A percentile compares a stretch with the other conserved stretches of the same genome.
phyloP scores from a whole-genome alignment of 2,797 vertebrate genomes.

The Neomorphus geoffroyi region DNA sequence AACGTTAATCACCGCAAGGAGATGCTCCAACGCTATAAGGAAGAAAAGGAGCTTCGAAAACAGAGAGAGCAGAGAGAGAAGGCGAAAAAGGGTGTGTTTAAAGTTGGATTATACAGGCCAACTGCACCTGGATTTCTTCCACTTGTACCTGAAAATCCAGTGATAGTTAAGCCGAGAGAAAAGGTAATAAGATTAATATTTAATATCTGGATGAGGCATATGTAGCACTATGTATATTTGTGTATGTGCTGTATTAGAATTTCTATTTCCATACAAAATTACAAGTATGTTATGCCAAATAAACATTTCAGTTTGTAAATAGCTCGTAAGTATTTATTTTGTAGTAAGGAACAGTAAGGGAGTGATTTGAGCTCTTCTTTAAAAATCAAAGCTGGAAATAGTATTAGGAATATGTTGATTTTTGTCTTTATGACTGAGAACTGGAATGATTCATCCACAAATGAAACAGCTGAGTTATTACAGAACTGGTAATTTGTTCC shows the following conservation, averaged over 20 bases:
- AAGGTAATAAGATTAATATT: conserved; percentile 65
- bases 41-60: conserved; percentile 87
- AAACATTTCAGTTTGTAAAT: not conserved
- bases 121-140: conserved; percentile 67
- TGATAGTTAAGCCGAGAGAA: conserved; percentile 61
- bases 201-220: not conserved
- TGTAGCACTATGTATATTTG: no score
- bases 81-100: conserved; percentile 85
- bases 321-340: not conserved
- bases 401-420: not conserved
- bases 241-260: not conserved
- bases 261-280: not conserved
- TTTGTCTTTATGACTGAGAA: not conserved
- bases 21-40: conserved; percentile 90
- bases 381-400: not conserved
- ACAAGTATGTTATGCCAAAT: not conserved
- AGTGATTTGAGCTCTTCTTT: not conserved
- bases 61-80: conserved; percentile 86
- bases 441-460: not conserved
- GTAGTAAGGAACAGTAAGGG: not conserved
- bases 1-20: conserved; percentile 74
- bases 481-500: not conserved
- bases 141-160: conserved; percentile 1
- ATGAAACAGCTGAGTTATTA: not conserved
- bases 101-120: conserved; percentile 86